These are phyloP conservation scores for Ascaphus truei DNA, from an alignment of 2,113 vertebrate genomes.

Conservation along the genomic window DNA sequence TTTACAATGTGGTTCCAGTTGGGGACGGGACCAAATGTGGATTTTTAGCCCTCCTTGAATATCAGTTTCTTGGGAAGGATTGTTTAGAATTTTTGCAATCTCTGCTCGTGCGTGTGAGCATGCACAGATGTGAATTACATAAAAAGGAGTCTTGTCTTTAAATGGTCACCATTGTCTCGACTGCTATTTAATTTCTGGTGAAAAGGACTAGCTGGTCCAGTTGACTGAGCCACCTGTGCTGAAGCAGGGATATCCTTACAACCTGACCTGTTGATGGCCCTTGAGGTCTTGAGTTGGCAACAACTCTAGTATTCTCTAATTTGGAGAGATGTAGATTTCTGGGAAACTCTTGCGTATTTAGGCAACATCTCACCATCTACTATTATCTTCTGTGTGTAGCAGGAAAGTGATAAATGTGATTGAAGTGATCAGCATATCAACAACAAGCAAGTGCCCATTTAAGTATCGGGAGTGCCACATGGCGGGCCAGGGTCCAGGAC, in stretches of 20 bases:
- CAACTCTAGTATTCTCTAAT: too few species aligned
- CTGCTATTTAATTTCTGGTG: slow-evolving; percentile 13
- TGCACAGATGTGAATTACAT: not conserved
- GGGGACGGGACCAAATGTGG: not conserved
- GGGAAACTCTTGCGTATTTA: too few species aligned
- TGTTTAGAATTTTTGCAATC: slow-evolving; percentile 26
- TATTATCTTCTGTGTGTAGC: too few species aligned
- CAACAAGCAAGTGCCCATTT: too few species aligned
- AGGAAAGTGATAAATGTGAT: too few species aligned
- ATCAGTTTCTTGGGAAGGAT: slow-evolving; percentile 33
- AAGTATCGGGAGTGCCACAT: too few species aligned
- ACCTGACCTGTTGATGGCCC: too few species aligned
- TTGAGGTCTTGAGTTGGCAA: too few species aligned
- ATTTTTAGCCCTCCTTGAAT: slow-evolving; percentile 27
- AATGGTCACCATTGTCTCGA: slow-evolving; percentile 1
- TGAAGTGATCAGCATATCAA: too few species aligned
- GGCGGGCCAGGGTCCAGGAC: too few species aligned
- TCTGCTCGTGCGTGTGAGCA: slow-evolving; percentile 16
- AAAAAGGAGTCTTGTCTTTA: slow-evolving; percentile 5
- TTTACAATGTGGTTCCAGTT: slow-evolving; percentile 22
- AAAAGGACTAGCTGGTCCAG: slow-evolving; percentile 8
- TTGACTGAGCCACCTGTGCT: not conserved
- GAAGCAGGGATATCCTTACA: not conserved
- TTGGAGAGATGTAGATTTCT: too few species aligned
- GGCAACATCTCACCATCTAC: too few species aligned